Evolutionary conservation across 2,888 invertebrate genomes (phyloP).

Genomic region (Hydrotaea diabolus): DNA sequence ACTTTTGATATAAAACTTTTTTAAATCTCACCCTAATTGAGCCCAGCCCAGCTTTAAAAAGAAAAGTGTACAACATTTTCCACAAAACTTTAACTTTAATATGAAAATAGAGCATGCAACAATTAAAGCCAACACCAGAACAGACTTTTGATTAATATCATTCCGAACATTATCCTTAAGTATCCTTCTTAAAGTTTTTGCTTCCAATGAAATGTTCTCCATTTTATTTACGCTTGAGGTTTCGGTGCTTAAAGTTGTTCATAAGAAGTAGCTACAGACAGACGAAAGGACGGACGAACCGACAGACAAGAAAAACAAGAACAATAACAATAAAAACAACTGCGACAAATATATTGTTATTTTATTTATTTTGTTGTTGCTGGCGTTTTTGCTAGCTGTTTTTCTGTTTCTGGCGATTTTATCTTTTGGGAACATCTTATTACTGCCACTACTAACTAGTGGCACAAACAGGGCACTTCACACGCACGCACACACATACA

Average conservation of each 20-base stretch:
- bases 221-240: not conserved
- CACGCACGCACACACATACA: too few species aligned
- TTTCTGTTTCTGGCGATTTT: not conserved
- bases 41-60: too few species aligned
- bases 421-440: conserved; percentile 10
- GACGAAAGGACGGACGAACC: not conserved
- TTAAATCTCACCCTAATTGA: too few species aligned
- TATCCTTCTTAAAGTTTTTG: conserved; percentile 12
- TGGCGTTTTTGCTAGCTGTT: not conserved
- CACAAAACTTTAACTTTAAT: too few species aligned
- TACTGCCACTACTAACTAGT: conserved; percentile 17
- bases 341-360: conserved; percentile 9
- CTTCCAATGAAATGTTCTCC: not conserved
- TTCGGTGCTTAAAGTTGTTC: not conserved
- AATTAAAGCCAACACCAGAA: not conserved
- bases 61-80: too few species aligned
- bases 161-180: not conserved
- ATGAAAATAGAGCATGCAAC: not conserved
- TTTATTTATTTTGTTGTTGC: not conserved
- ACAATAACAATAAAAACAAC: conserved; percentile 10
- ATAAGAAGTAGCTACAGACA: not conserved
- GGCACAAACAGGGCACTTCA: conserved; percentile 1
- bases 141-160: not conserved
- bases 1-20: too few species aligned
- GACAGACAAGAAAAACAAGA: not conserved